These are phyloP conservation scores for Branchipolynoe longqiensis DNA, from an alignment of 2,888 invertebrate species.

Conservation along the genomic window DNA sequence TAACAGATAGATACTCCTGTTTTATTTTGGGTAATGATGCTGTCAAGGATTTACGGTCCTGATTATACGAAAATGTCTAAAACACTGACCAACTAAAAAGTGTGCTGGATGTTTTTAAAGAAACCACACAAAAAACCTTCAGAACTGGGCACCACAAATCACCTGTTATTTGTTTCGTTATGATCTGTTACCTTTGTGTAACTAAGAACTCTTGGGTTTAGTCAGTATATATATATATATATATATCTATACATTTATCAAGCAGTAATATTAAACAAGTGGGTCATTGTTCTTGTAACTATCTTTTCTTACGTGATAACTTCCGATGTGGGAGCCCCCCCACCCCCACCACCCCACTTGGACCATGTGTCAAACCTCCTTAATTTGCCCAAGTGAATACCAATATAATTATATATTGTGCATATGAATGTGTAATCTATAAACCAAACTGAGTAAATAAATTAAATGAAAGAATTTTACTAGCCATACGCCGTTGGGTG, in stretches of 20 bases:
- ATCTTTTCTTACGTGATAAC: conserved; percentile 16
- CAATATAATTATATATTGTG: conserved; percentile 42
- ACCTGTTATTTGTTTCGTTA: no score
- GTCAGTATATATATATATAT: conserved; percentile 27
- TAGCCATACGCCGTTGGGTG: conserved; percentile 20
- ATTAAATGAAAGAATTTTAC: conserved; percentile 26
- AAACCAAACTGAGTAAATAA: conserved; percentile 19
- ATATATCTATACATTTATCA: conserved; percentile 12
- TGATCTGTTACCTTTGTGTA: no score
- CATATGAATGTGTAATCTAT: conserved; percentile 21
- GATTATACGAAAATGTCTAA: no score
- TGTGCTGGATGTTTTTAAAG: no score
- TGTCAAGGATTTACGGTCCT: no score
- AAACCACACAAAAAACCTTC: no score
- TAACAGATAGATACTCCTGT: no score
- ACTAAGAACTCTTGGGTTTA: no score
- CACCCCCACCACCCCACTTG: not conserved
- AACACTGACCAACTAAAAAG: no score
- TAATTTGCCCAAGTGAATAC: conserved; percentile 25
- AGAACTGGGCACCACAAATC: no score
- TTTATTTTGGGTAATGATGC: no score
- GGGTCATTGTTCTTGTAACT: conserved; percentile 13
- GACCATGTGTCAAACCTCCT: not conserved
- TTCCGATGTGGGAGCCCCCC: not conserved
- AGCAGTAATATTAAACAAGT: conserved; percentile 1